Conservation (phyloP, 1,140 invertebrate genomes). For the Oncopodura yosiiana region DNA sequence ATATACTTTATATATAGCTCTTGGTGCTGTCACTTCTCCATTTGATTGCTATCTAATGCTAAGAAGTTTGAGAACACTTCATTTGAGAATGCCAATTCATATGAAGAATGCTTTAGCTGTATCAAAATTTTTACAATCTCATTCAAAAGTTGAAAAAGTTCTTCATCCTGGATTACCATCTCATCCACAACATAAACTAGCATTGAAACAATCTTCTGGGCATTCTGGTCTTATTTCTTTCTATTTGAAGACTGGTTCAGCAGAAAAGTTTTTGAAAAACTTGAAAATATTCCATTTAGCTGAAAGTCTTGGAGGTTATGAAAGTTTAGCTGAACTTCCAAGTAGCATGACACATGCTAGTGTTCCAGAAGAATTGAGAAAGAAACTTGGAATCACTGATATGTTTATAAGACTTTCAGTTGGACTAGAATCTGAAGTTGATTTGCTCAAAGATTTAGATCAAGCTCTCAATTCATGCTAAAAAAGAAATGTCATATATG, state of each 20-base stretch:
- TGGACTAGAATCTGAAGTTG: constrained; percentile 76
- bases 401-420: constrained; percentile 81
- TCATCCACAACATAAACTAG: constrained; percentile 81
- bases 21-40: constrained; percentile 87
- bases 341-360: constrained; percentile 72
- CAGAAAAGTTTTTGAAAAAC: constrained; percentile 62
- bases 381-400: constrained; percentile 71
- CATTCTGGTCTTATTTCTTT: constrained; percentile 89
- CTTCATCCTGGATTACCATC: constrained; percentile 77
- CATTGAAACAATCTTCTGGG: constrained; percentile 72
- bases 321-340: constrained; percentile 65
- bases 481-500: not conserved
- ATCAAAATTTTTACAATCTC: constrained; percentile 66
- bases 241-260: constrained; percentile 70
- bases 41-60: constrained; percentile 93
- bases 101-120: constrained; percentile 65
- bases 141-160: constrained; percentile 68
- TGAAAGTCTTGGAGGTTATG: constrained; percentile 90
- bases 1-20: constrained; percentile 49
- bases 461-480: constrained; percentile 49
- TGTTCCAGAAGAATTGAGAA: constrained; percentile 59
- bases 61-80: constrained; percentile 86
- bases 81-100: constrained; percentile 82
- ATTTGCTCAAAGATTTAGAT: constrained; percentile 79
- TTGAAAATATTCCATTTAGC: constrained; percentile 80